These are phyloP conservation scores for Salarias fasciatus DNA, from an alignment of 2,797 vertebrate species.

Conservation along the genomic window DNA sequence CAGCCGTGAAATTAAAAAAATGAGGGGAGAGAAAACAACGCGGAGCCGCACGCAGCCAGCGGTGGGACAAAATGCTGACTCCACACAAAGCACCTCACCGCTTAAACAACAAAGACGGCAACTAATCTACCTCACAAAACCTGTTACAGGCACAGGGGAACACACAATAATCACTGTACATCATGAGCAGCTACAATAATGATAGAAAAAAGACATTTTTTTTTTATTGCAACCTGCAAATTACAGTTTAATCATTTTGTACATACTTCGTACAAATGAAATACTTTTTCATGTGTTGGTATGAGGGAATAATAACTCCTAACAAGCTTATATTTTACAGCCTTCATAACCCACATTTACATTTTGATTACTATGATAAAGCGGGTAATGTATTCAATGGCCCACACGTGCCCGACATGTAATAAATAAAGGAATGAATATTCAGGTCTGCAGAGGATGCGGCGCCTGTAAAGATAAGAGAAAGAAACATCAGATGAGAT, in stretches of 20 bases:
- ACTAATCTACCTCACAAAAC: slow-evolving; percentile 23
- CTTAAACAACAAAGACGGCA: slow-evolving; percentile 39
- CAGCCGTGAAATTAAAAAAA: slow-evolving; percentile 66
- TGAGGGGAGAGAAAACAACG: slow-evolving; percentile 37
- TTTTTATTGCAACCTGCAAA: neutral
- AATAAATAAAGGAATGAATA: neutral
- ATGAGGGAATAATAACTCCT: neutral
- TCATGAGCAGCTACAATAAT: slow-evolving; percentile 1
- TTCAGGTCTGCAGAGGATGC: too few relatives aligned
- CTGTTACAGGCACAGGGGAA: neutral
- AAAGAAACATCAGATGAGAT: too few relatives aligned
- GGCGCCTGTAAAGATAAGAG: too few relatives aligned
- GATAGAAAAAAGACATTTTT: neutral
- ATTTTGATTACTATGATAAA: neutral
- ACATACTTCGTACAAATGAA: too few relatives aligned
- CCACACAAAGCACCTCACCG: slow-evolving; percentile 1
- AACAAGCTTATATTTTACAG: neutral
- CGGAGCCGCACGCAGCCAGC: slow-evolving; percentile 25
- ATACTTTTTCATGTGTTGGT: neutral
- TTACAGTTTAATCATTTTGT: neutral
- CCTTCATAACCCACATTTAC: neutral
- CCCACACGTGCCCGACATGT: neutral
- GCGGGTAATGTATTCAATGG: neutral
- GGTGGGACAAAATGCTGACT: slow-evolving; percentile 51
- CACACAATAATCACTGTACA: slow-evolving; percentile 1